Evolutionary conservation across 2,797 vertebrate genomes (phyloP), one percentile per base, ranked within the genome.

Genomic region (Orestias chungarensis): DNA sequence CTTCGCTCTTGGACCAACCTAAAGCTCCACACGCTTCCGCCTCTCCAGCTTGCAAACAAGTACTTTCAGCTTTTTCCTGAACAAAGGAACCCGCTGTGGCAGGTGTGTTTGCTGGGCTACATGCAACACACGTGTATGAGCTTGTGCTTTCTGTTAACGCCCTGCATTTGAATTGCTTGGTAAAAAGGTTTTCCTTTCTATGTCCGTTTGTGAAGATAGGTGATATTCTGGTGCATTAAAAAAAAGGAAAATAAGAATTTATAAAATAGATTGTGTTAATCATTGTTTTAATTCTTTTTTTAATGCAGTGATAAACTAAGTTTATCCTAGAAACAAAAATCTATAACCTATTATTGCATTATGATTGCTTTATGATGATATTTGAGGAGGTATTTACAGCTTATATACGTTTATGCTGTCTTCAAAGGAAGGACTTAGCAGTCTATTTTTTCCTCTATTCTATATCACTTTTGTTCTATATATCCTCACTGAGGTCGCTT

Each of bases 11-110:
- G 96, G 88, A 99, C 97, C 5, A 97, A 97, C 91, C 89, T 99
- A 75, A 93, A 83, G 9, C 91, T 99, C 20, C 95, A 95, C 90
- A 99, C 97, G 0, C 93, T 99, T 67, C 97, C 96, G 2, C 97
- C 97, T 0, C 67, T 96, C 42, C 96, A 97, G 75, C 94, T 99
- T 15, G 97, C 97, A 1, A 95, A 95, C 79, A 97, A 97, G 87
- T 99, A 99, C 90, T 99, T 99, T 43, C 94, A 96, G 85, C 96
- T 98, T 73, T 99, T 98, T 76, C 96, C 97, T 0, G 96, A 99
- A 89, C 97, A 99, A 92, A 96, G 92, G 64, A 95, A 97, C 76
- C 97, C 97, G 4, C 95, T 98, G 29, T 99, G 97, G 97, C 97
- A 99, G 97, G 97, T 98, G 94, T 84, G 92, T 90, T 71, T 79